Base-by-base conservation (phyloP, 1,140 invertebrate genomes). In the Plodia interpunctella region DNA sequence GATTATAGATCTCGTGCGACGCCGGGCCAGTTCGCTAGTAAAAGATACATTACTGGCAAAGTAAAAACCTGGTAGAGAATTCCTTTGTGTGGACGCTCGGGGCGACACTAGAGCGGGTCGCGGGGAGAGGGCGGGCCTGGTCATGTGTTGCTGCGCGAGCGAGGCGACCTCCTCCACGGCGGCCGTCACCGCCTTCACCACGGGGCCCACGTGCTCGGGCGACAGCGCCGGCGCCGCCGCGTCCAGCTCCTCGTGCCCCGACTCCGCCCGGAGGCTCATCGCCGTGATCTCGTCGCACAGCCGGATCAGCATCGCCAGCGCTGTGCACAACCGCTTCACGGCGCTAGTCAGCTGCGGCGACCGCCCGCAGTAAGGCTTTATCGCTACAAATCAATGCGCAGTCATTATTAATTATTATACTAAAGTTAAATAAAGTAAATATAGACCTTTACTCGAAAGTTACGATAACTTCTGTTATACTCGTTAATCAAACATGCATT, bases 281-380 rank as follows among this genome's bases (percentile, higher is more conserved):
- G 80, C 80, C 0, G 84, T 82, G 17, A 87, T 95, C 81, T 97
- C 95, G 86, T 98, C 97, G 83, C 97, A 97, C 58, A 98, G 92
- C 74, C 95, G 94, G 63, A 98, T 94, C 57, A 98, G 91, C 81
- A 95, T 94, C 10, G 97, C 96, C 49, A 98, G 87, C 58, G 95
- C 94, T 70, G 96, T 94, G 76, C 97, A 97, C 20, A 98, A 94
- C 82, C 96, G 94, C 81, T 95, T 96, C 18, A 95, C 96, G 13
- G 96, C 95, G 20, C 95, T 96, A 63, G 83, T 84, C 54, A 92
- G 81, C 17, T 61, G 77, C 49, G 71, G 90, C 60, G 78, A 90
- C 66, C 72, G 84, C 73, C 68, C 80, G 80, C 78, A 90, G 68
- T 90, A 90, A 15, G 90, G 90, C 67, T 89, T 90, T 74, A 90